phyloP scores from a whole-genome alignment of 2,797 vertebrate genomes.

The Crenichthys baileyi region DNA sequence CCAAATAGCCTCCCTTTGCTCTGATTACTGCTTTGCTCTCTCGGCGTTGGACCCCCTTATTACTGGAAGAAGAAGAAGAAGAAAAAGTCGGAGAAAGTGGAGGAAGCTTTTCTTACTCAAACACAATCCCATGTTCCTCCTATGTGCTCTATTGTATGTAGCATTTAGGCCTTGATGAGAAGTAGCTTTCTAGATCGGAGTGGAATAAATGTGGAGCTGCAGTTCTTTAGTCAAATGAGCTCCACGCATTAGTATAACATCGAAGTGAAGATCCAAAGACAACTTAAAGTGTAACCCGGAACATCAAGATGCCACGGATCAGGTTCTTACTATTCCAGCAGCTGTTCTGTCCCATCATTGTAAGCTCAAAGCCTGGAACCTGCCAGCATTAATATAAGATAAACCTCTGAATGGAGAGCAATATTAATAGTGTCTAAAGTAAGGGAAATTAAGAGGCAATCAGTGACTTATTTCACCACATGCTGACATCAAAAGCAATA shows the following conservation, averaged over 20 bases:
- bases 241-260: constrained; percentile 23
- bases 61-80: constrained; percentile 10
- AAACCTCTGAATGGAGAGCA: constrained; percentile 57
- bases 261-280: constrained; percentile 17
- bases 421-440: constrained; percentile 66
- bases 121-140: constrained; percentile 25
- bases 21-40: too few relatives aligned
- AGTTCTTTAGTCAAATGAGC: constrained; percentile 3
- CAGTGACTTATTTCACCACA: constrained; percentile 55
- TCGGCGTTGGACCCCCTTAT: neutral
- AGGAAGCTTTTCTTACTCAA: constrained; percentile 10
- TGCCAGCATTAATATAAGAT: constrained; percentile 50
- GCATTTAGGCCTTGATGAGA: constrained; percentile 17
- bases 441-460: constrained; percentile 61
- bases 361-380: constrained; percentile 52
- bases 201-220: constrained; percentile 10
- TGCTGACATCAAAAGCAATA: constrained; percentile 69
- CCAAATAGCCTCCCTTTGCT: too few relatives aligned
- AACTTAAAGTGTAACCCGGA: neutral
- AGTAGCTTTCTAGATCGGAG: constrained; percentile 16
- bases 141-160: constrained; percentile 21
- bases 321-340: constrained; percentile 16
- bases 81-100: neutral
- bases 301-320: constrained; percentile 1
- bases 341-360: constrained; percentile 40